Base-by-base conservation (phyloP, 2,797 vertebrate genomes). In the Clamator glandarius region DNA sequence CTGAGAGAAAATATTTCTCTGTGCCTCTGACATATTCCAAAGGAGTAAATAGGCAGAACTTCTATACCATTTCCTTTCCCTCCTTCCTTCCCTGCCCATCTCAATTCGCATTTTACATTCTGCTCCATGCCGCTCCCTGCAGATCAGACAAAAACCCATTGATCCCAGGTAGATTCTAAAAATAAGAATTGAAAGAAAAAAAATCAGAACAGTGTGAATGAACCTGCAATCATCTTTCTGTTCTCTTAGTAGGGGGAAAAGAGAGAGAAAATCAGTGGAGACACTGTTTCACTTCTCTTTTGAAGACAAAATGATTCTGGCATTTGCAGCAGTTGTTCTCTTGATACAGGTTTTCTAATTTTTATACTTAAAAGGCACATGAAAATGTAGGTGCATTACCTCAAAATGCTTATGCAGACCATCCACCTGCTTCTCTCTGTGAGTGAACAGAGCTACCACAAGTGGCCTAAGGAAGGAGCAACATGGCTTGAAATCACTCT, bases 251-350 rank as follows among this genome's bases (percentile, higher is more conserved):
- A 15, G 67, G 46, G 21, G 23, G 31, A 24, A 88, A 79, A 94
- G 68, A 94, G 94, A 95, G 79, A 89, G 72, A 36, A 94, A 90
- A 94, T 96, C 93, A 96, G 75, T 66, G 52, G 57, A 82, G 51
- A 44, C 42, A 48, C 41, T 84, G 55, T 95, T 96, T 94, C 68
- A 67, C 36, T 90, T 36, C 62, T 87, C 54, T 92, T 84, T 82
- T 83, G 66, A 76, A 76, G 89, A 68, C 48, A 64, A 69, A 95
- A 79, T 80, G 23, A 87, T 89, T 77, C 72, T 80, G 59, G 29
- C 72, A 84, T 90, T 93, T 89, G 81, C 50, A 76, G 70, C 72
- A 55, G 87, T 92, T 87, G 94, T 95, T 92, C 93, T 90, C 78
- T 63, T 72, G 67, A 64, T 77, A 83, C 28, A 77, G 83, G 41